A percentile compares a stretch with the other conserved stretches of the same genome.
These are phyloP conservation scores for Apodemus speciosus DNA, from an alignment of 2,113 vertebrate species.

Conservation along the genomic window DNA sequence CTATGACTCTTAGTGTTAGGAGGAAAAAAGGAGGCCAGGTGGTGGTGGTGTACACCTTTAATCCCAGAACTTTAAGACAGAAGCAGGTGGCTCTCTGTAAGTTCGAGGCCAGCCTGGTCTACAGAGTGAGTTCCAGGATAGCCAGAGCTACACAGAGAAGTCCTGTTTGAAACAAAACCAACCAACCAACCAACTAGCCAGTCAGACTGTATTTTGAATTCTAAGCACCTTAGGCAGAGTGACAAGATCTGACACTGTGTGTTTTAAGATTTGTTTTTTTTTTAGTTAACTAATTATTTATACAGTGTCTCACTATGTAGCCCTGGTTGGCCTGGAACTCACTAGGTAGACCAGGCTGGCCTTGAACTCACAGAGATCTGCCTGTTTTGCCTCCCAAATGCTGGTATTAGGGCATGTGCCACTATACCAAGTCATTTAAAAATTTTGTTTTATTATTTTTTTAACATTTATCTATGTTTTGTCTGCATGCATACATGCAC, in stretches of 20 bases:
- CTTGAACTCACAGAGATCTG: background rate
- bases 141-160: background rate
- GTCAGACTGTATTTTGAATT: background rate
- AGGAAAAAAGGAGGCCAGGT: background rate
- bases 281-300: background rate
- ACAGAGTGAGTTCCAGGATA: background rate
- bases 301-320: background rate
- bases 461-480: background rate
- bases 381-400: background rate
- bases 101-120: background rate
- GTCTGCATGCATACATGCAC: background rate
- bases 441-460: background rate
- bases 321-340: background rate
- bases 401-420: background rate
- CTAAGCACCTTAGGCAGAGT: background rate
- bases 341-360: background rate
- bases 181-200: no score
- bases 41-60: background rate
- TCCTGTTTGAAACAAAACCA: background rate
- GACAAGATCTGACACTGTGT: background rate
- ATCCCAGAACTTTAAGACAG: background rate
- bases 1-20: background rate
- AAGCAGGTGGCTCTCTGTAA: background rate
- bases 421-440: background rate
- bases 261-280: background rate